These are phyloP conservation scores for Muscidifurax raptorellus DNA, from an alignment of 1,140 invertebrate species.

Conservation along the genomic window DNA sequence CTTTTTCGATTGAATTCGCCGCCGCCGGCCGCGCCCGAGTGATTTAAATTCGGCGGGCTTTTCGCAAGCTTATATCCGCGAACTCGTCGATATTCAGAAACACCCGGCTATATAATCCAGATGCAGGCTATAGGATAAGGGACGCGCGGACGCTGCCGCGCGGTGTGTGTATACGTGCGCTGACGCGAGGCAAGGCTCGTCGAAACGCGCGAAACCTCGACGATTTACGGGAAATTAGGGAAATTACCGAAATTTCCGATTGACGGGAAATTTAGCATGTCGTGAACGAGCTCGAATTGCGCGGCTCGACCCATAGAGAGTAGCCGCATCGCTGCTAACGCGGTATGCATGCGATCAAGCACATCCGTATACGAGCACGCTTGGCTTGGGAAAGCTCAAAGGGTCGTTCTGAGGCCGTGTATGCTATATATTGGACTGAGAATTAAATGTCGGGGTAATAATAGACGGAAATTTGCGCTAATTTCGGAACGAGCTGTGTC, in stretches of 20 bases:
- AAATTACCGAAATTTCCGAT: conserved; percentile 43
- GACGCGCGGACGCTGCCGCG: too few relatives aligned
- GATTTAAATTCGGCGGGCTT: background rate
- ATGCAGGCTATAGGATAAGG: too few relatives aligned
- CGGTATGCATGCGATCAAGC: background rate
- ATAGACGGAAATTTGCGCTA: too few relatives aligned
- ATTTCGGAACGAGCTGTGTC: too few relatives aligned
- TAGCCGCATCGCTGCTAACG: conserved; percentile 15
- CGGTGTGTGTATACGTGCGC: background rate
- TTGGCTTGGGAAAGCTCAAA: background rate
- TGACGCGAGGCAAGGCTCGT: background rate
- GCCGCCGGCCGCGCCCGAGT: too few relatives aligned
- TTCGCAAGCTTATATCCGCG: background rate
- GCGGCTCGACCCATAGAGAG: background rate
- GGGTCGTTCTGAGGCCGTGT: background rate
- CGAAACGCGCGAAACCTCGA: background rate
- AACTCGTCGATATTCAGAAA: background rate
- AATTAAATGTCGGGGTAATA: too few relatives aligned
- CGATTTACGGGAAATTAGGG: conserved; percentile 31
- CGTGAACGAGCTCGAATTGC: conserved; percentile 1
- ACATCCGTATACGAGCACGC: background rate
- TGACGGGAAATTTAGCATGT: conserved; percentile 34
- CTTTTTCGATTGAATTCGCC: background rate
- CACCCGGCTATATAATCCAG: too few relatives aligned
- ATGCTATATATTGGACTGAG: too few relatives aligned